Percentiles rank a stretch among this genome's conserved stretches.
Evolutionary conservation across 1,140 invertebrate species (phyloP).

Genomic region (Heliconius hewitsoni): DNA sequence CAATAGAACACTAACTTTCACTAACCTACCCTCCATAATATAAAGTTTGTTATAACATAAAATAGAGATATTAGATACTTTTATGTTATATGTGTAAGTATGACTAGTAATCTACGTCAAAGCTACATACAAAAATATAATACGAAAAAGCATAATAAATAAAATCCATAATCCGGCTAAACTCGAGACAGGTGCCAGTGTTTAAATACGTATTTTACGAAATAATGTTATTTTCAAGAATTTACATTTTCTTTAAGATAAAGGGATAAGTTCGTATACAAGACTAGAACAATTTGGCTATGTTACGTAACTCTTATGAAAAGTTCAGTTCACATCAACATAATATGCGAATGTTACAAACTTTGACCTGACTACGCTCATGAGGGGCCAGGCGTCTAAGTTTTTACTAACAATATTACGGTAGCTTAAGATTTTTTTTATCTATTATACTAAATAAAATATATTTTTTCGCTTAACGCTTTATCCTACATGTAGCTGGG

Average conservation of each 20-base stretch:
- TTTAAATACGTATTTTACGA: background rate
- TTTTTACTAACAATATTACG: background rate
- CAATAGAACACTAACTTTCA: too few relatives aligned
- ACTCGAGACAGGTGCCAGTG: too few relatives aligned
- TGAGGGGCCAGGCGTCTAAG: background rate
- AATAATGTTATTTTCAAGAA: constrained; percentile 9
- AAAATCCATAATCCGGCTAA: too few relatives aligned
- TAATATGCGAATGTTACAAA: constrained; percentile 14
- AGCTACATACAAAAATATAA: too few relatives aligned
- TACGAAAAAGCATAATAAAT: too few relatives aligned
- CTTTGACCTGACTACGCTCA: constrained; percentile 8
- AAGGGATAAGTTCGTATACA: constrained; percentile 10
- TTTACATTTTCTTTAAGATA: constrained; percentile 21
- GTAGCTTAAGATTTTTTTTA: background rate
- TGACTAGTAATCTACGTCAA: too few relatives aligned
- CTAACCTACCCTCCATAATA: too few relatives aligned
- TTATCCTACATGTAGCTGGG: background rate
- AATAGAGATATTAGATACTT: too few relatives aligned
- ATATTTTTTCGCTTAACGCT: background rate
- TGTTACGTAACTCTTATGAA: constrained; percentile 16
- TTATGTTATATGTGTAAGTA: too few relatives aligned
- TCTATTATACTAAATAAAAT: background rate
- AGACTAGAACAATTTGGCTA: constrained; percentile 20
- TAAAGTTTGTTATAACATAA: too few relatives aligned
- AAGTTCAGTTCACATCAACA: constrained; percentile 26